Evolutionary conservation across 1,140 invertebrate species (phyloP).

Genomic region (Ctenoplectra terminalis): DNA sequence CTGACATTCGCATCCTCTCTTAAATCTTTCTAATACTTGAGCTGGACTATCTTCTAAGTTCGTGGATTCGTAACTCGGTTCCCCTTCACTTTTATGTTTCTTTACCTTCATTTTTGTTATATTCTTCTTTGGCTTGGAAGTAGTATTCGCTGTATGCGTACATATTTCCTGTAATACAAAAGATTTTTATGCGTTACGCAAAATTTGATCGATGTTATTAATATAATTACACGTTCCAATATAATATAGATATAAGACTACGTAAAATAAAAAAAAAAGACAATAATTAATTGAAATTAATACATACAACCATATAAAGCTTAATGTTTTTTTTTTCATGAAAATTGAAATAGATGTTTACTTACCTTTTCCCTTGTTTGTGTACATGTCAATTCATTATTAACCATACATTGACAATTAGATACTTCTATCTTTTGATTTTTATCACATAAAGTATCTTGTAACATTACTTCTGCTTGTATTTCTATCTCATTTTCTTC

Average conservation of each 20-base stretch:
- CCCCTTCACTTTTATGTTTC: constrained; percentile 80
- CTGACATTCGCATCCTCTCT: constrained; percentile 89
- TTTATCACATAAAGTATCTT: constrained; percentile 16
- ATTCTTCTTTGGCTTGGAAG: constrained; percentile 52
- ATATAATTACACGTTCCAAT: background rate
- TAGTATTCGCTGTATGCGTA: constrained; percentile 1
- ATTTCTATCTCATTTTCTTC: constrained; percentile 19
- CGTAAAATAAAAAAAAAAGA: background rate
- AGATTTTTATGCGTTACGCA: background rate
- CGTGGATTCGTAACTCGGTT: constrained; percentile 82
- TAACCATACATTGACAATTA: constrained; percentile 35
- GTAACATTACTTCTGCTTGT: background rate
- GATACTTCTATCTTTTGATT: constrained; percentile 22
- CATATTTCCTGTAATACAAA: constrained; percentile 43
- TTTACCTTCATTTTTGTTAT: constrained; percentile 73
- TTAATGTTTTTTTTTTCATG: background rate
- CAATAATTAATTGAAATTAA: background rate
- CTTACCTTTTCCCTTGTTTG: constrained; percentile 39
- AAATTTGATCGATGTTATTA: background rate
- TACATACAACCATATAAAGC: background rate
- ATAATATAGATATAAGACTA: background rate
- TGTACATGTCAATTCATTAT: constrained; percentile 21
- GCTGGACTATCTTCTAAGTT: constrained; percentile 84
- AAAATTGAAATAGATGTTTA: background rate
- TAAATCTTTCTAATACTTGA: constrained; percentile 88